Base-by-base conservation (phyloP, 2,797 vertebrate genomes). In the Adrianichthys oophorus region DNA sequence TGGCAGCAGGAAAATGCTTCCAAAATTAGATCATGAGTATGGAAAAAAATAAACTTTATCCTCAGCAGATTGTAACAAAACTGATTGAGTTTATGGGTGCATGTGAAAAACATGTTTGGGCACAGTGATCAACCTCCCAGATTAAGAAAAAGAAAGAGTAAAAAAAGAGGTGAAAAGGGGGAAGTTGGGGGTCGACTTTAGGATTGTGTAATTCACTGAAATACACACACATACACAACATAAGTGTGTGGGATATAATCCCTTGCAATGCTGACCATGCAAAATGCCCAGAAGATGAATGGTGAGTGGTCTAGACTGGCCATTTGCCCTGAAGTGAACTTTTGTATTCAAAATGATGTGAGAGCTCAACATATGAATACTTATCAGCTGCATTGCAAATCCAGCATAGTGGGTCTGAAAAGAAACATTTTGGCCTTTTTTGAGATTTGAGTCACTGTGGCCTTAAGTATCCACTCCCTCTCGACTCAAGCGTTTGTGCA, bases 201-300 rank as follows among this genome's bases (percentile, higher is more conserved):
- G 44, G 41, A 53, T 21, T 55, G 12, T 32, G 16, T 48, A 59
- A 66, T 15, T 15, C n/a, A 58, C 50, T 26, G 2, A 48, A 44
- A 50, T 37, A 19, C 42, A 41, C 48, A 53, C 52, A 60, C 47
- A 55, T 3, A 57, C 45, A 26, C 16, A 47, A 29, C 72, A 84
- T 59, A 73, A 62, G 65, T 48, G 59, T 62, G 70, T 72, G 76
- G 63, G 70, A 82, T 69, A 68, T 65, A 61, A 78, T 76, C 66
- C 70, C 76, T 79, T 72, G 78, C 0, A 63, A 68, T 76, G 74
- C 73, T 74, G 74, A 70, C 67, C 48, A 47, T 65, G 69, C 78
- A 80, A 82, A 82, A 64, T 52, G 55, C 56, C 48, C 65, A 42
- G 62, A 65, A 59, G 62, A 72, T 76, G 74, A 76, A 55, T 56